Evolutionary conservation across 2,797 vertebrate species (phyloP).

Genomic region (Trichosurus vulpecula): DNA sequence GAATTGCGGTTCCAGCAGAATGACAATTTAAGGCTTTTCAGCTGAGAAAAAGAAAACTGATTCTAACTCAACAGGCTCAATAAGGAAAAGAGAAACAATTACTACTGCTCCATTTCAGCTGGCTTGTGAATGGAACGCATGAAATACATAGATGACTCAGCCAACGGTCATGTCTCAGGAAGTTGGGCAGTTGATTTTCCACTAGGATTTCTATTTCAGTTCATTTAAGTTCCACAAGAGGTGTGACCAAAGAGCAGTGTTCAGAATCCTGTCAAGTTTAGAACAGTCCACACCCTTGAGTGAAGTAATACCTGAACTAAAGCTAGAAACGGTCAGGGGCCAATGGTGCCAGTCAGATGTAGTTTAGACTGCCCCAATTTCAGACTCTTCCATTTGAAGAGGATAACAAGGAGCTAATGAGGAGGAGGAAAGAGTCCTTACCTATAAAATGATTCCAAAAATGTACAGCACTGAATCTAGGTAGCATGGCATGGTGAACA

Average conservation of each 20-base stretch:
- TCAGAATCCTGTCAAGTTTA: neutral
- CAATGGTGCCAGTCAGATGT: neutral
- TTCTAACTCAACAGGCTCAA: constrained; percentile 26
- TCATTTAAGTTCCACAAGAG: neutral
- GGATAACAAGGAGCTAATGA: neutral
- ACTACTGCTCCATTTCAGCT: neutral
- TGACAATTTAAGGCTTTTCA: neutral
- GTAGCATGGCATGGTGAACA: neutral
- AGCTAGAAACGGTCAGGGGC: neutral
- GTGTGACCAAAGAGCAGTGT: neutral
- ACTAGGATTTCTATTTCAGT: constrained; percentile 7
- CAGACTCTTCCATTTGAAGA: neutral
- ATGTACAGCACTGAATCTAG: neutral
- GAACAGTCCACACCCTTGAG: neutral
- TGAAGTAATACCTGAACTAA: constrained; percentile 21
- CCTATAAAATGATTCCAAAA: neutral
- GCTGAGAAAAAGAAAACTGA: neutral
- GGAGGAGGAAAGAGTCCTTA: neutral
- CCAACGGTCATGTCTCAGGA: neutral
- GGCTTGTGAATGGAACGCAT: constrained; percentile 1
- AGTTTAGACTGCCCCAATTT: neutral
- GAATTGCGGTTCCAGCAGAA: neutral
- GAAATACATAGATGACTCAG: constrained; percentile 52
- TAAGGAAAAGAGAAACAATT: constrained; percentile 11
- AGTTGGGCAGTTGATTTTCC: neutral